Evolutionary conservation across 1,140 invertebrate species (phyloP).

Genomic region (Drosophila guanche): DNA sequence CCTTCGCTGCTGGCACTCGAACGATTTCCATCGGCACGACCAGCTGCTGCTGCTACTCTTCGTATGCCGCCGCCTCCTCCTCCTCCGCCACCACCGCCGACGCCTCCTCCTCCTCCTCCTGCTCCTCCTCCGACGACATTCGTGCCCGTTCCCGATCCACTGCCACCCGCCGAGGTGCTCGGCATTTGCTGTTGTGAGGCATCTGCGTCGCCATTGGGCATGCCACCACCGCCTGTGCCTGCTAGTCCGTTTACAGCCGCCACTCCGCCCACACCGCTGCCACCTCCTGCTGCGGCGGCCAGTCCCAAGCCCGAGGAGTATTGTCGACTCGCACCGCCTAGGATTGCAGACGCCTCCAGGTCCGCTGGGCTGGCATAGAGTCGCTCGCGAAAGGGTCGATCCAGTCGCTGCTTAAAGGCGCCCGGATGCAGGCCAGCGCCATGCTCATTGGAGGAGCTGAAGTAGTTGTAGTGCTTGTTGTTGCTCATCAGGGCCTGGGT

Average conservation of each 20-base stretch:
- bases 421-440: conserved; percentile 73
- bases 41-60: conserved; percentile 2
- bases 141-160: neutral
- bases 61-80: neutral
- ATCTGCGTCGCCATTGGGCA: conserved; percentile 19
- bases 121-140: conserved; percentile 1
- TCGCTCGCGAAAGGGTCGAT: conserved; percentile 66
- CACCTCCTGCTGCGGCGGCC: no score
- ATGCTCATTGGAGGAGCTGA: conserved; percentile 84
- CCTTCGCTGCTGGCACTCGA: conserved; percentile 97
- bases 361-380: conserved; percentile 45
- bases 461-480: conserved; percentile 84
- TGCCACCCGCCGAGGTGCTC: conserved; percentile 1
- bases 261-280: neutral
- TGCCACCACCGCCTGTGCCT: neutral
- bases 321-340: conserved; percentile 12
- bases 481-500: conserved; percentile 88
- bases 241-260: neutral
- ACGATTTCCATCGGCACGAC: conserved; percentile 89
- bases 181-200: conserved; percentile 11
- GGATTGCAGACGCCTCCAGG: conserved; percentile 11
- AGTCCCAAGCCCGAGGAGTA: conserved; percentile 8
- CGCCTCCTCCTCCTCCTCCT: no score
- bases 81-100: no score
- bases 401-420: conserved; percentile 72